phyloP scores from a whole-genome alignment of 2,797 vertebrate genomes.

The Salmo trutta region DNA sequence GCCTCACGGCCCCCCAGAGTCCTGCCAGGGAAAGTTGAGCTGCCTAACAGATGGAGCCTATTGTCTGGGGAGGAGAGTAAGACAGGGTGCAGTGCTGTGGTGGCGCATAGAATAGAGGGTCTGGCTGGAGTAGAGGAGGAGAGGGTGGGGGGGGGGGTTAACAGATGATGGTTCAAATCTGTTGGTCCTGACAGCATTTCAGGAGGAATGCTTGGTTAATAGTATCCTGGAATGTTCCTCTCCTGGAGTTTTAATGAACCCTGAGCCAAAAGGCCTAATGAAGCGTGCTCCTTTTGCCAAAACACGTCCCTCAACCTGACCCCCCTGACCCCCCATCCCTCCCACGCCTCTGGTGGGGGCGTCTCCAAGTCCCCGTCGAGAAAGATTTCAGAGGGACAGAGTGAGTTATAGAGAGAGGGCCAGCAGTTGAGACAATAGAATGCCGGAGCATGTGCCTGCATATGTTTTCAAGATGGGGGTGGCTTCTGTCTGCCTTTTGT shows the following conservation, averaged over 20 bases:
- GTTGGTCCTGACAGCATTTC: constrained; percentile 61
- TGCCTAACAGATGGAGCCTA: constrained; percentile 54
- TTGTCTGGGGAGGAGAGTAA: constrained; percentile 39
- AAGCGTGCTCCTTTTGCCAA: constrained; percentile 73
- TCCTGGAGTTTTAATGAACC: constrained; percentile 81
- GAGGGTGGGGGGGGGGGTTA: constrained; percentile 42
- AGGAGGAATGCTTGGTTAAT: constrained; percentile 69
- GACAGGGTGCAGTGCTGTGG: constrained; percentile 14
- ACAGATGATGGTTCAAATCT: constrained; percentile 72
- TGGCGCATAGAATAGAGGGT: not conserved
- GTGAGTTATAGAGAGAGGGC: constrained; percentile 33
- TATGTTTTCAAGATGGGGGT: constrained; percentile 38
- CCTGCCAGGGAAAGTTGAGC: constrained; percentile 67
- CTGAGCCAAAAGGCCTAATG: constrained; percentile 76
- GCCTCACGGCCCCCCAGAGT: constrained; percentile 42
- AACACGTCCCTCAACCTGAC: constrained; percentile 68
- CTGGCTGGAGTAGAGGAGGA: not conserved
- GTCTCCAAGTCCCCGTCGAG: constrained; percentile 58
- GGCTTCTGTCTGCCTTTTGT: constrained; percentile 8
- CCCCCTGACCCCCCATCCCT: constrained; percentile 62
- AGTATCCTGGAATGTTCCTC: constrained; percentile 75
- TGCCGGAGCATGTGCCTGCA: constrained; percentile 43
- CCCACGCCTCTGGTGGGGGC: constrained; percentile 54
- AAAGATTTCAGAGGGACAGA: constrained; percentile 51
- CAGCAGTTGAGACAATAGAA: constrained; percentile 43